Conservation (phyloP, 2,797 vertebrate genomes). For the Tadarida brasiliensis region DNA sequence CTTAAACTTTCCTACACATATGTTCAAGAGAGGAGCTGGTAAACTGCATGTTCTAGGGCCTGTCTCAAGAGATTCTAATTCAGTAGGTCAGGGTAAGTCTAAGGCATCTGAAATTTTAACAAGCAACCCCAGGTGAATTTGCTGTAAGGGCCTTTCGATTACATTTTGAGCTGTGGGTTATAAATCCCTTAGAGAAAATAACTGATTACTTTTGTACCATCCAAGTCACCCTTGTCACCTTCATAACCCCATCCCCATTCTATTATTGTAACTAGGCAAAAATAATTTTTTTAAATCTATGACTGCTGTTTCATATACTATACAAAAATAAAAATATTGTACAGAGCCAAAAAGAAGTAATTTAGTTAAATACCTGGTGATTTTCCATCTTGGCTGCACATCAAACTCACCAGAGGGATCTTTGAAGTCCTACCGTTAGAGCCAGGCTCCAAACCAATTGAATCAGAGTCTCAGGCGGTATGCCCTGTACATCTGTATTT, state of each 20-base stretch:
- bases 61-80: background rate
- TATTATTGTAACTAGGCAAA: background rate
- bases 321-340: slow-evolving; percentile 12
- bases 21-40: background rate
- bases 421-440: background rate
- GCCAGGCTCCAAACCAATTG: background rate
- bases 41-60: background rate
- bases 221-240: background rate
- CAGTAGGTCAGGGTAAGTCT: slow-evolving; percentile 29
- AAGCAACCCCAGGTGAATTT: slow-evolving; percentile 7
- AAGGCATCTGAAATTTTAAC: slow-evolving; percentile 59
- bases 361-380: slow-evolving; percentile 54
- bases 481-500: background rate
- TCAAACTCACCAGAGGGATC: background rate
- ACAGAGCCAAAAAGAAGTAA: slow-evolving; percentile 20
- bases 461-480: background rate
- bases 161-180: background rate
- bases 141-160: slow-evolving; percentile 34
- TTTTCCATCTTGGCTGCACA: slow-evolving; percentile 25
- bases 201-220: slow-evolving; percentile 22
- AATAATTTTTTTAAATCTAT: background rate
- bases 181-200: slow-evolving; percentile 19
- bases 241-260: background rate
- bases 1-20: background rate
- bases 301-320: background rate